Base-by-base conservation (phyloP, 1,140 invertebrate species). In the Heliconius nattereri region DNA sequence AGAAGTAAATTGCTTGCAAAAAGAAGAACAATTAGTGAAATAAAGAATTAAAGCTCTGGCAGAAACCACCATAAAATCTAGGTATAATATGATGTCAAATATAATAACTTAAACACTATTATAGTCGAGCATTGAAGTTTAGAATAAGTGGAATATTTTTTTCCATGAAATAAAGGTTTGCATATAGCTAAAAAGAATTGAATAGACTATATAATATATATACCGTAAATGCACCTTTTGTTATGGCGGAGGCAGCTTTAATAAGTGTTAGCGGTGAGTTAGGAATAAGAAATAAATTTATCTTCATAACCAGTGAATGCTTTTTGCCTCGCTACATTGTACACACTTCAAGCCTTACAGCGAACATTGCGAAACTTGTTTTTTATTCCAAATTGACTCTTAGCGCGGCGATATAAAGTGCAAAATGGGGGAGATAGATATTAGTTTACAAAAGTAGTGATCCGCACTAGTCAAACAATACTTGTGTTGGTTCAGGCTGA, bases 401-500 rank as follows among this genome's bases (percentile, higher is more conserved):
- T 89, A 81, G 29, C 54, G n/a, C 78, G 26, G 70, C 75, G 84
- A 70, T 76, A 81, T 85, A 87, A 81, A 89, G 85, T 77, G 76
- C 71, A 86, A 85, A 78, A 73, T 84, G 57, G 81, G 74, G 77
- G 37, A 75, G 74, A 82, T 78, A 74, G 73, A 84, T 81, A 83
- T 85, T 76, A 83, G 79, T 86, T 87, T 87, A 84, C 83, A 71
- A 81, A 83, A 83, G 85, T 85, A 86, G 84, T 89, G 88, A 89
- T 89, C 86, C 81, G 84, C 86, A 84, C 81, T 87, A 87, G 83
- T 86, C 87, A 89, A 90, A 91, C 89, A 92, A 92, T 89, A 85
- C 84, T 80, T 82, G 77, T 90, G 89, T 90, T 90, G 83, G 91
- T 89, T 90, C 86, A 90, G 87, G 83, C 83, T 85, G 84, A 86